Percentiles rank a stretch among this genome's conserved stretches.
phyloP scores from a whole-genome alignment of 1,140 invertebrate species.

The Scylla paramamosain region DNA sequence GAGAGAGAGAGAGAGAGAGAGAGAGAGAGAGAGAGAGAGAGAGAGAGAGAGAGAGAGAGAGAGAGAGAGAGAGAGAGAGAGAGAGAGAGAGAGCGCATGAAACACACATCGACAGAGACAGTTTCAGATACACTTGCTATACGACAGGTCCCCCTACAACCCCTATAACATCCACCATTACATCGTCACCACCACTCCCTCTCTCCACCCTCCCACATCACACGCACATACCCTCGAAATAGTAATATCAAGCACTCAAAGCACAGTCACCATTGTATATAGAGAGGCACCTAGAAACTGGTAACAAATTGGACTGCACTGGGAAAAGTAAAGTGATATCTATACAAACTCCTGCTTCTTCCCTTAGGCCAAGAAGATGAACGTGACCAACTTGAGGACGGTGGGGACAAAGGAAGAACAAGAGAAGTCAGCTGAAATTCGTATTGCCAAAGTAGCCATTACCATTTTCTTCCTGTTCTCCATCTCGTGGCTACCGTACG shows the following conservation, averaged over 20 bases:
- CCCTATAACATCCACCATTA: not conserved
- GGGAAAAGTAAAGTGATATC: not conserved
- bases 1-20: not conserved
- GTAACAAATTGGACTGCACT: not conserved
- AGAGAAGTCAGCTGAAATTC: conserved; percentile 88
- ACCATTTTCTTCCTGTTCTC: conserved; percentile 91
- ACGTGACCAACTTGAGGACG: conserved; percentile 90
- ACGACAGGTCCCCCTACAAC: too few relatives aligned
- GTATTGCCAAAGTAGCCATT: conserved; percentile 92
- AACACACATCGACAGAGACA: too few relatives aligned
- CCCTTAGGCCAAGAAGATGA: conserved; percentile 92
- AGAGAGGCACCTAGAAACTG: not conserved
- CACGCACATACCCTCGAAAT: not conserved
- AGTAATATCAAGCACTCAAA: not conserved
- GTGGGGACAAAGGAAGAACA: conserved; percentile 82
- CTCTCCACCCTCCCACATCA: not conserved
- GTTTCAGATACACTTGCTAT: too few relatives aligned
- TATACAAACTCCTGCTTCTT: not conserved
- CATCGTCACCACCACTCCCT: not conserved
- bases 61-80: not conserved
- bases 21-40: not conserved
- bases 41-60: not conserved
- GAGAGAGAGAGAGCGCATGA: not conserved
- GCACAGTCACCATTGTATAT: not conserved
- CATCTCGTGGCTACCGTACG: conserved; percentile 91